Conservation (phyloP, 2,797 vertebrate species). For the Anguilla pacifica region DNA sequence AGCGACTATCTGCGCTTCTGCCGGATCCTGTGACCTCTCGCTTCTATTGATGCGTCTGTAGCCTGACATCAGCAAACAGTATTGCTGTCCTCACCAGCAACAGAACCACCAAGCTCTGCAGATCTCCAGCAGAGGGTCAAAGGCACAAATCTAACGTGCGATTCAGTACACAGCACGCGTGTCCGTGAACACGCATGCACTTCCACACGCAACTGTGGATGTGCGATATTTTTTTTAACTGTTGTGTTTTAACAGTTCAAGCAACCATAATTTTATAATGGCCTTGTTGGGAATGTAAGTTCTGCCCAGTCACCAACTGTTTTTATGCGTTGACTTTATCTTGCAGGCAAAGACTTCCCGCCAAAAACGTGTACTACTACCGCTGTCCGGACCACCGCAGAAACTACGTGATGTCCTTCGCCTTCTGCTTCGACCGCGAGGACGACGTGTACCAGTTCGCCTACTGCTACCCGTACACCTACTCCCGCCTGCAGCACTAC, state of each 20-base stretch:
- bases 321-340: conserved; percentile 31
- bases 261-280: not conserved
- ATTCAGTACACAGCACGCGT: not conserved
- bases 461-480: conserved; percentile 98
- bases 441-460: conserved; percentile 94
- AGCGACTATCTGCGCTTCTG: not conserved
- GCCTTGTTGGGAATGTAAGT: not conserved
- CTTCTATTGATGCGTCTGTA: not conserved
- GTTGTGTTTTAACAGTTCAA: not conserved
- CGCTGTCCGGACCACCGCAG: conserved; percentile 93
- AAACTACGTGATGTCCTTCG: conserved; percentile 98
- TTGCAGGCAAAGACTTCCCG: conserved; percentile 91
- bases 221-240: not conserved
- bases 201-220: not conserved
- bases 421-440: conserved; percentile 96
- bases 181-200: not conserved
- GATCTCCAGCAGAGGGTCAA: not conserved
- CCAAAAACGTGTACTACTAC: conserved; percentile 98
- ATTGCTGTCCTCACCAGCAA: not conserved
- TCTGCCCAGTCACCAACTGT: conserved; percentile 5
- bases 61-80: not conserved
- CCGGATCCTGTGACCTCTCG: not conserved
- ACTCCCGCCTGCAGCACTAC: conserved; percentile 94
- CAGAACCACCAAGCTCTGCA: not conserved
- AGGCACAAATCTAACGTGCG: not conserved